These are phyloP conservation scores for Nesometra sesokonis DNA, from an alignment of 35 echinoderm and acorn worm species.

Conservation along the genomic window DNA sequence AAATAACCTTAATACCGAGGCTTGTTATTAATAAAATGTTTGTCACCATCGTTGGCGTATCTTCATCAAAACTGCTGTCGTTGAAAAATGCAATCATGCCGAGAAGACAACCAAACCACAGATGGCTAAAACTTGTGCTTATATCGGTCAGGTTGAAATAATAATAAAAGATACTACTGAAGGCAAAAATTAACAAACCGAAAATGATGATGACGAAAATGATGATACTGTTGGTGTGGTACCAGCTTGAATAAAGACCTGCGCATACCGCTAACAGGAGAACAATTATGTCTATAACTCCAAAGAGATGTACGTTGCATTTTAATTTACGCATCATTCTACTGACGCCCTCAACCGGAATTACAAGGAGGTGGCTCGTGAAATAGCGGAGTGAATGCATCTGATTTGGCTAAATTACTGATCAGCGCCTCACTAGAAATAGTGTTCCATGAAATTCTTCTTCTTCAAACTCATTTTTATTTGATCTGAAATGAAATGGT, in stretches of 20 bases:
- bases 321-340: conserved; percentile 17
- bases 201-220: conserved; percentile 57
- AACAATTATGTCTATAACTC: conserved; percentile 41
- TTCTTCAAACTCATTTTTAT: too few relatives aligned
- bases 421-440: too few relatives aligned
- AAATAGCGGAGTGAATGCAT: conserved; percentile 76
- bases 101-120: conserved; percentile 89
- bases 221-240: conserved; percentile 37
- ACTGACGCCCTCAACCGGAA: conserved; percentile 49
- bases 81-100: conserved; percentile 73
- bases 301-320: conserved; percentile 60
- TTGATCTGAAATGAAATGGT: too few relatives aligned
- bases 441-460: too few relatives aligned
- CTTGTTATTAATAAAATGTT: conserved; percentile 50
- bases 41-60: conserved; percentile 31
- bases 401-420: not conserved
- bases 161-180: conserved; percentile 88
- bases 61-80: not conserved
- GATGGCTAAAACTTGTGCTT: conserved; percentile 57
- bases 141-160: conserved; percentile 62
- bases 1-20: conserved; percentile 49
- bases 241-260: conserved; percentile 82
- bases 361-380: conserved; percentile 60
- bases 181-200: conserved; percentile 67
- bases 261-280: conserved; percentile 55